Evolutionary conservation across 2,797 vertebrate species (phyloP), one percentile per base, ranked within the genome.

Genomic region (Gambusia yucatana): DNA sequence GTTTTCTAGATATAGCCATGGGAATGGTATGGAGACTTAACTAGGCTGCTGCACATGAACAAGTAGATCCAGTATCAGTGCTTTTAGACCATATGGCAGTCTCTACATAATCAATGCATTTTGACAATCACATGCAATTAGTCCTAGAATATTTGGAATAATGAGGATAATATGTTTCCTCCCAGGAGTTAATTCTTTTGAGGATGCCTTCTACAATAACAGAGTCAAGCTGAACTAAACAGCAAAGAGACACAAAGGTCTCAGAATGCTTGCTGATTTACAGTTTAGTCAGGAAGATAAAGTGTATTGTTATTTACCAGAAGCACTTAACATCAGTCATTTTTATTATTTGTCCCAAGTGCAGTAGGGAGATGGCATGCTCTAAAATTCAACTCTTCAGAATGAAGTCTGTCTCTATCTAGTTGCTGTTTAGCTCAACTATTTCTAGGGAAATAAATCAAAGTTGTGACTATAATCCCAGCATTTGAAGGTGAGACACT

Each of bases 111-210:
- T 94, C 94, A 91, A 94, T 94, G 89, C 76, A 46, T 75, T 87
- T 89, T 91, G 92, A 92, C 87, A 85, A 88, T 92, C 81, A 88
- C 50, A 84, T 71, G 82, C 89, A 92, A 90, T 94, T 91, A 93
- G 85, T 74, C 70, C 17, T 4, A 44, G 70, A 82, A 90, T 74
- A 88, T 91, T 77, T 82, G 72, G 70, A 82, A 86, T 83, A 67
- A 90, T 81, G 78, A 82, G 73, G 46, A 82, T 72, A 82, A 65
- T 59, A 50, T 86, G 41, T 80, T 87, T 74, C 59, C 76, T 88
- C 74, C 33, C 17, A 55, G 81, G 85, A 81, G 65, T 71, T 82
- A 3, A 72, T 80, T 63, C 28, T 76, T 72, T 41, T 63, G 47
- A 36, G 28, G 20, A 41, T 43, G 2, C 6, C 55, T 33, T 81